Evolutionary conservation across 2,888 invertebrate genomes (phyloP).

Genomic region (Cantharis lateralis): DNA sequence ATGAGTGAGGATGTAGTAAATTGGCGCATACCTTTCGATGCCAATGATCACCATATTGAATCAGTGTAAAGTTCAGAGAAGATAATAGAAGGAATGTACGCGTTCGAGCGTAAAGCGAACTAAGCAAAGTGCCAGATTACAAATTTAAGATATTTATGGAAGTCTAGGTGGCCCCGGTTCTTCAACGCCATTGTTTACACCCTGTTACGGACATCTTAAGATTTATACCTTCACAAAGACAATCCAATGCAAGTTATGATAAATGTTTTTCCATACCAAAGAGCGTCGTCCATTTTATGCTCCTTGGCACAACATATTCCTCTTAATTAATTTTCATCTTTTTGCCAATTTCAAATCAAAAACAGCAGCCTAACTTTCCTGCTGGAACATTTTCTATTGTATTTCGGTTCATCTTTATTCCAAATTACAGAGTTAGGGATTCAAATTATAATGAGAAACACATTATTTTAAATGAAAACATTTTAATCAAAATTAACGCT

Average conservation of each 20-base stretch:
- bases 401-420: background rate
- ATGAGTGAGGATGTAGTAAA: slow-evolving; percentile 28
- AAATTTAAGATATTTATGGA: slow-evolving; percentile 56
- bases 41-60: slow-evolving; percentile 44
- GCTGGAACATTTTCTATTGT: background rate
- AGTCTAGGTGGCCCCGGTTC: slow-evolving; percentile 54
- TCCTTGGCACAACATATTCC: slow-evolving; percentile 3
- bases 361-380: background rate
- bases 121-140: slow-evolving; percentile 54
- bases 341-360: background rate
- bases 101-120: slow-evolving; percentile 51
- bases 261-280: slow-evolving; percentile 34
- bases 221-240: slow-evolving; percentile 50
- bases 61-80: slow-evolving; percentile 41
- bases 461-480: background rate
- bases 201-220: slow-evolving; percentile 55
- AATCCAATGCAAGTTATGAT: slow-evolving; percentile 46
- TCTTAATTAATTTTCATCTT: background rate
- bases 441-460: background rate
- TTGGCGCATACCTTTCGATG: slow-evolving; percentile 41
- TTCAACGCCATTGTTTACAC: slow-evolving; percentile 57
- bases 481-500: background rate
- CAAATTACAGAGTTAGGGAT: background rate
- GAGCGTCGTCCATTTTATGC: slow-evolving; percentile 10
- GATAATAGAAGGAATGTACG: slow-evolving; percentile 52